Evolutionary conservation across 92 coral and sea anemone genomes (phyloP), one percentile per base, ranked within the genome.

Genomic region (Desmophyllum pertusum): DNA sequence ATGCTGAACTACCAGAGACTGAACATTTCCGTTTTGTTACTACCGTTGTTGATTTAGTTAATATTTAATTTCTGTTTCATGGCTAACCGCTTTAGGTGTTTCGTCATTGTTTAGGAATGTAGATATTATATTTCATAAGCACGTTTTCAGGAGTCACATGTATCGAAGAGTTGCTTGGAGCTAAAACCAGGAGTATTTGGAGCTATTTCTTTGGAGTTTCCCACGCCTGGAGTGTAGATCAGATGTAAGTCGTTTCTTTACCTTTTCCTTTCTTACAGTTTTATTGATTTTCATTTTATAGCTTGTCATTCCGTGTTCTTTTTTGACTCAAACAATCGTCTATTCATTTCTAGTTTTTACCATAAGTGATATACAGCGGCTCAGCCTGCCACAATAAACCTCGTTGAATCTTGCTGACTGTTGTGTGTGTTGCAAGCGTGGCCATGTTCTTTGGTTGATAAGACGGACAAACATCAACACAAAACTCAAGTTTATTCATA

Each of bases 321-420:
- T 51, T 36, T 50, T 41, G 3, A 37, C 51, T 17, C 35, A 13
- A 31, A 45, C 71, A 80, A 64, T 68, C 11, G 33, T 29, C 62
- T 52, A 80, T 80, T 68, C 38, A 64, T 80, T 67, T 80, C 62
- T 80, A 81, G 86, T 81, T 81, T 81, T 81, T 81, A 81, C 86
- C 86, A 70, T 59, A 35, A 61, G 86, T 81, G 76, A 42, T 73
- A 78, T 81, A 81, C 50, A 70, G 65, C 67, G 80, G 80, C 67
- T 45, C 80, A 76, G 80, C 67, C 80, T 9, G 29, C 7, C 11
- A 6, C 6, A 74, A 52, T 74, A 45, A 45, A 25, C 6, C n/a
- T 13, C 10, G 8, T 2, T 43, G 35, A 70, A 25, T 70, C 76
- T 45, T n/a, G n/a, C n/a, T n/a, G n/a, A n/a, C n/a, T n/a, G 43